These are phyloP conservation scores for Phylloscopus trochilus DNA, from an alignment of 2,113 vertebrate species.

Conservation along the genomic window DNA sequence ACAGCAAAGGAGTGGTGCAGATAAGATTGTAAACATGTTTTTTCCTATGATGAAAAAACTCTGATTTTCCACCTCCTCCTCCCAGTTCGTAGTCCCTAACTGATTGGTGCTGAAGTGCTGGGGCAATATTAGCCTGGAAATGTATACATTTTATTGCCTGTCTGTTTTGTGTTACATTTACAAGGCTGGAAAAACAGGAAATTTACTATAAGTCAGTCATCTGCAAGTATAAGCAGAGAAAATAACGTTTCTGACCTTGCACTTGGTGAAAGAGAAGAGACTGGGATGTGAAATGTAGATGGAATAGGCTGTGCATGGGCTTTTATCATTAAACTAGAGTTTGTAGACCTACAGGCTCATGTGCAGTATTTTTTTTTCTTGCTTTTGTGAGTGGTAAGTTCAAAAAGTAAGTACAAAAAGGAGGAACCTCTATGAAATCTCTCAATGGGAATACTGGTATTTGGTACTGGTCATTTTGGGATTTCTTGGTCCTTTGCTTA, in stretches of 20 bases:
- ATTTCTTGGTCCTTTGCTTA: neutral
- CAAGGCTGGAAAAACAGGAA: conserved; percentile 35
- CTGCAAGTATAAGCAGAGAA: neutral
- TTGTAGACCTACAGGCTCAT: neutral
- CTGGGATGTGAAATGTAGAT: neutral
- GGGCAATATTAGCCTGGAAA: neutral
- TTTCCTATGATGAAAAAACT: neutral
- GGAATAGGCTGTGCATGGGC: neutral
- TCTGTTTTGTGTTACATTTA: conserved; percentile 22
- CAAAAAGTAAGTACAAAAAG: neutral
- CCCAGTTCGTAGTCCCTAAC: neutral
- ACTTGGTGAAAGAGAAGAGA: neutral
- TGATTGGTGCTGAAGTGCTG: neutral
- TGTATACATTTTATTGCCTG: neutral
- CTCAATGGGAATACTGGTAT: neutral
- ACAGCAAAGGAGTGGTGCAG: neutral
- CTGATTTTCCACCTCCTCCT: neutral
- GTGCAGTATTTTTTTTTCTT: neutral
- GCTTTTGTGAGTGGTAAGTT: neutral
- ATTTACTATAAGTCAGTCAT: neutral
- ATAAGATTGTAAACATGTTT: neutral
- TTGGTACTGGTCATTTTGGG: neutral
- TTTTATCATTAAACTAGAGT: neutral
- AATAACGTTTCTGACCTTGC: conserved; percentile 6
- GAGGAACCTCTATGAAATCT: neutral